A percentile compares a stretch with the other conserved stretches of the same genome.
Evolutionary conservation across 1,140 invertebrate genomes (phyloP).

Genomic region (Drosophila tristis): DNA sequence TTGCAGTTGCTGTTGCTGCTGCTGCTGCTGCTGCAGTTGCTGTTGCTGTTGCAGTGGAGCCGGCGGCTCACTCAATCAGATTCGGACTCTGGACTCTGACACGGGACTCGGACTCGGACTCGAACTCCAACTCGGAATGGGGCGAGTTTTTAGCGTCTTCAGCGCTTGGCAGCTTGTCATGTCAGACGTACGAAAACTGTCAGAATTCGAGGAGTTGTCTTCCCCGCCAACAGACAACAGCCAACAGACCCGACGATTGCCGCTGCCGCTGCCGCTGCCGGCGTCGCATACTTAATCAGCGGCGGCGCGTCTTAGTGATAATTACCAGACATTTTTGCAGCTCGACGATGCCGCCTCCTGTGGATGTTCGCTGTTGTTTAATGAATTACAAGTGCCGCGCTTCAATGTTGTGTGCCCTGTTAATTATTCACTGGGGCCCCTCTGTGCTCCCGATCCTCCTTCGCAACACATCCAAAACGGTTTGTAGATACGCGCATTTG

Average conservation of each 20-base stretch:
- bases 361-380: conserved; percentile 42
- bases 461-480: conserved; percentile 5
- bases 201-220: conserved; percentile 65
- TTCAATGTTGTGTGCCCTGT: conserved; percentile 37
- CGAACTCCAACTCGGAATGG: not conserved
- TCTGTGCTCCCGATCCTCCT: not conserved
- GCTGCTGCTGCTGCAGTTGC: conserved; percentile 17
- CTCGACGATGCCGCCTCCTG: conserved; percentile 29
- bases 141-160: conserved; percentile 73
- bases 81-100: conserved; percentile 11
- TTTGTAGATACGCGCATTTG: conserved; percentile 30
- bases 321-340: conserved; percentile 73
- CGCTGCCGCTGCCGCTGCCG: conserved; percentile 33
- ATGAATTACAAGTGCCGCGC: conserved; percentile 63
- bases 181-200: conserved; percentile 73
- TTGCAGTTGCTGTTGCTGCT: conserved; percentile 12
- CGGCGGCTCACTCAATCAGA: not conserved
- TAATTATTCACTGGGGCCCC: conserved; percentile 59
- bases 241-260: conserved; percentile 4
- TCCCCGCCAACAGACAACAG: conserved; percentile 4
- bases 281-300: conserved; percentile 79
- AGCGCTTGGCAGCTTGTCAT: conserved; percentile 71
- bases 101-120: not conserved
- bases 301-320: conserved; percentile 74
- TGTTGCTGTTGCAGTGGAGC: conserved; percentile 10